Conservation (phyloP, 2,888 invertebrate genomes). For the Siphonodentalium dalli region DNA sequence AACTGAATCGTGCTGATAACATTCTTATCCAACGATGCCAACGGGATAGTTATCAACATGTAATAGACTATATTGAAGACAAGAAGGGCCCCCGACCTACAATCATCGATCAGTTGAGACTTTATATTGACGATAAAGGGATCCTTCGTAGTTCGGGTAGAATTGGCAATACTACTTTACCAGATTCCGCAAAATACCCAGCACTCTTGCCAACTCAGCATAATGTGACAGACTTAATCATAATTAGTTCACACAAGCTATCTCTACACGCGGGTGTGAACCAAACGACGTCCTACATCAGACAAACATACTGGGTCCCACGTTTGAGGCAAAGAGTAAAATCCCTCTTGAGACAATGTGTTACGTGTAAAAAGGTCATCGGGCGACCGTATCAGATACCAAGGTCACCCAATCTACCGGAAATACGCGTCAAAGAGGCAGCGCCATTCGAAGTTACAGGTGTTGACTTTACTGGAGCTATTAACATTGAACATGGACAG, state of each 20-base stretch:
- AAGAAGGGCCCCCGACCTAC: no score
- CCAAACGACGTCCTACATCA: neutral
- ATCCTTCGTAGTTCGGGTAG: no score
- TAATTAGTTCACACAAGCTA: no score
- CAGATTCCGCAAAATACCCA: no score
- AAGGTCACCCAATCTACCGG: neutral
- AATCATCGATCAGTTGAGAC: neutral
- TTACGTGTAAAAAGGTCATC: neutral
- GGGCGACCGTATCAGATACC: constrained; percentile 3
- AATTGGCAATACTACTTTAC: no score
- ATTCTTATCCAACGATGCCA: no score
- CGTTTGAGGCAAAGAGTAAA: neutral
- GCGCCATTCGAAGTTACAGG: neutral
- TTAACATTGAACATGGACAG: neutral
- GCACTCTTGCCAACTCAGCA: no score
- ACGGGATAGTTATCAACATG: no score
- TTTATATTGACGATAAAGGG: no score
- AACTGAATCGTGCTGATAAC: no score
- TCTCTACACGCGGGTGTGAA: neutral
- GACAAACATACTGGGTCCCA: neutral
- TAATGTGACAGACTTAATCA: no score
- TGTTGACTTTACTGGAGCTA: constrained; percentile 2
- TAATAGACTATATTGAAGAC: no score
- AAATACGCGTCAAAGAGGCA: neutral
- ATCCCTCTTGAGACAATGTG: neutral